Percentiles rank a stretch among this genome's conserved stretches.
Evolutionary conservation across 2,888 invertebrate genomes (phyloP).

Genomic region (Fabriciana adippe): DNA sequence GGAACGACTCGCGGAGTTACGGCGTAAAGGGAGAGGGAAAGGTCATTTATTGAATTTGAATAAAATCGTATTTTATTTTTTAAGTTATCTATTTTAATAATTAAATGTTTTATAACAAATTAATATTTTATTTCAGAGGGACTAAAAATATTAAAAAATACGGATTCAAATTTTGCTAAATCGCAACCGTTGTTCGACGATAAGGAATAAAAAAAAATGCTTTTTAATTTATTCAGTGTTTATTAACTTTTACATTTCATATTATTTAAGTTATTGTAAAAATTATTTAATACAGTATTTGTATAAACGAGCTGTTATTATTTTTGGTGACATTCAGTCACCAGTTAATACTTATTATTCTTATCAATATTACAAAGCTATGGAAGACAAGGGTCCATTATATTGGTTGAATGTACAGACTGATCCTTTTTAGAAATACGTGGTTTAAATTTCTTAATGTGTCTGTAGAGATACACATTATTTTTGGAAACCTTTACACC

Average conservation of each 20-base stretch:
- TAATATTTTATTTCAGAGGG: constrained; percentile 62
- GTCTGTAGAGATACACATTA: neutral
- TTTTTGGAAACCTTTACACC: neutral
- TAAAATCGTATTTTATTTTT: too few relatives aligned
- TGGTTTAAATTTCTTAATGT: neutral
- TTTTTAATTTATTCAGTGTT: constrained; percentile 69
- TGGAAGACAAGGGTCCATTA: constrained; percentile 75
- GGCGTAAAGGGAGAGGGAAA: constrained; percentile 72
- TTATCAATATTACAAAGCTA: constrained; percentile 58
- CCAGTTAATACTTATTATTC: constrained; percentile 49
- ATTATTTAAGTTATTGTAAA: constrained; percentile 75
- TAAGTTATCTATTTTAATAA: neutral
- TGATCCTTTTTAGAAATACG: constrained; percentile 27
- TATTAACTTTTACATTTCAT: constrained; percentile 72
- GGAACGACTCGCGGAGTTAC: constrained; percentile 71
- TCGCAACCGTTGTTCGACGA: constrained; percentile 67
- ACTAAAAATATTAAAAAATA: constrained; percentile 65
- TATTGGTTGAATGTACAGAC: constrained; percentile 47
- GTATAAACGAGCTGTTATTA: constrained; percentile 67
- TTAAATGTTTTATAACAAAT: neutral
- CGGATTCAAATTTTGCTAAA: constrained; percentile 52
- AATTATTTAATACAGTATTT: constrained; percentile 71
- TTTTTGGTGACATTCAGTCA: constrained; percentile 42
- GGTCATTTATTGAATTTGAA: constrained; percentile 46
- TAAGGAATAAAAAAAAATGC: constrained; percentile 50